Base-by-base conservation (phyloP, 2,888 invertebrate species). In the Pristionchus fissidentatus region DNA sequence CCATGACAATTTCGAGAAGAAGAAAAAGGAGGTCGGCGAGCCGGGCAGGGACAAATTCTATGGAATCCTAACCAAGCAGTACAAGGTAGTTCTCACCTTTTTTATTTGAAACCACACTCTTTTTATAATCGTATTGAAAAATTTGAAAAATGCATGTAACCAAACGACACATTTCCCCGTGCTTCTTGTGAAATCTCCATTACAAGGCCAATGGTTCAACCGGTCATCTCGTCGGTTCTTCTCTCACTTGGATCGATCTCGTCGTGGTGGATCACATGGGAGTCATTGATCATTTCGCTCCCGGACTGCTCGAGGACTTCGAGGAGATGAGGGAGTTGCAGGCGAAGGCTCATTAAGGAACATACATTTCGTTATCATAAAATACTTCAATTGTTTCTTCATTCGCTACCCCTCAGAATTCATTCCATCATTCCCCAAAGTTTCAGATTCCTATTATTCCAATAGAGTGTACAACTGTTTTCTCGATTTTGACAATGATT, bases 201-300 rank as follows among this genome's bases (percentile, higher is more conserved):
- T 70, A 8, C 70, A 70, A n/a, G 70, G 43, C 38, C 41, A 70
- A 70, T 41, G 70, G 70, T 15, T 43, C 43, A 1, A 70, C 8
- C 19, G 70, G 70, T 8, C 41, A 26, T 26, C 70, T 70, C 32
- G 70, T 70, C 41, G 70, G 70, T 26, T n/a, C 41, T 0, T 70
- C 70, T n/a, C 70, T 70, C 70, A 70, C 70, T n/a, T 70, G 70
- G 70, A 43, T 70, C 70, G 70, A 70, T 43, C 70, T 70, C 70
- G 70, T 70, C 70, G 70, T 70, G 3, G 70, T 70, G 22, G 70
- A 70, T 70, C 70, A 70, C 70, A 70, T 70, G 70, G 70, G 41
- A 15, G 70, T 70, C 38, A 13, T 70, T 19, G 70, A 70, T 35
- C 26, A 70, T 35, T 70, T 70, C 70, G 41, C 70, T 3, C 70